These are phyloP conservation scores for Campoplex capitator DNA, from an alignment of 2,888 invertebrate genomes.

Conservation along the genomic window DNA sequence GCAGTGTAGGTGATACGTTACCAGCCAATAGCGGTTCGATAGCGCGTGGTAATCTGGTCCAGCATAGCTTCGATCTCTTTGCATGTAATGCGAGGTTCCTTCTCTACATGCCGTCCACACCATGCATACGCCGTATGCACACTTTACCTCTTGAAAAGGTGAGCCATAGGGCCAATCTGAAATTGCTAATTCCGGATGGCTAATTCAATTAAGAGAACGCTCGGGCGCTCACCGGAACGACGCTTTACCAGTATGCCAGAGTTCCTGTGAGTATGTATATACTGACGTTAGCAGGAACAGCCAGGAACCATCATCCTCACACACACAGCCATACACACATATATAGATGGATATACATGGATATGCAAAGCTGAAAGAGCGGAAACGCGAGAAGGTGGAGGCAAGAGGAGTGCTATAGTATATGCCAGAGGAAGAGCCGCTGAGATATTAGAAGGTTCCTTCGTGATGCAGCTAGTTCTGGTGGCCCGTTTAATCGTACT, in stretches of 20 bases:
- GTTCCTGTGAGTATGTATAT: constrained; percentile 31
- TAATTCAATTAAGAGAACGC: constrained; percentile 83
- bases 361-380: constrained; percentile 30
- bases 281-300: constrained; percentile 29
- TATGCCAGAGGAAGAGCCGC: constrained; percentile 55
- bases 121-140: neutral
- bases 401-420: neutral
- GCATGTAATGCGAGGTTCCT: constrained; percentile 7
- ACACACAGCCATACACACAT: constrained; percentile 23
- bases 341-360: neutral
- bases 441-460: constrained; percentile 70
- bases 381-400: constrained; percentile 37
- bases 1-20: constrained; percentile 15
- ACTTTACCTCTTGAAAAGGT: constrained; percentile 59
- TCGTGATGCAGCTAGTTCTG: constrained; percentile 71
- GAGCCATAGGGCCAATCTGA: constrained; percentile 77
- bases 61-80: constrained; percentile 40
- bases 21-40: constrained; percentile 54
- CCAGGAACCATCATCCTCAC: constrained; percentile 48
- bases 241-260: constrained; percentile 39
- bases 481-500: constrained; percentile 50
- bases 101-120: neutral
- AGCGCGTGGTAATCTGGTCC: constrained; percentile 57
- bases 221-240: constrained; percentile 66
- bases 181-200: constrained; percentile 83